These are phyloP conservation scores for Cephalopachus bancanus DNA, from an alignment of 2,797 vertebrate species.

Conservation along the genomic window DNA sequence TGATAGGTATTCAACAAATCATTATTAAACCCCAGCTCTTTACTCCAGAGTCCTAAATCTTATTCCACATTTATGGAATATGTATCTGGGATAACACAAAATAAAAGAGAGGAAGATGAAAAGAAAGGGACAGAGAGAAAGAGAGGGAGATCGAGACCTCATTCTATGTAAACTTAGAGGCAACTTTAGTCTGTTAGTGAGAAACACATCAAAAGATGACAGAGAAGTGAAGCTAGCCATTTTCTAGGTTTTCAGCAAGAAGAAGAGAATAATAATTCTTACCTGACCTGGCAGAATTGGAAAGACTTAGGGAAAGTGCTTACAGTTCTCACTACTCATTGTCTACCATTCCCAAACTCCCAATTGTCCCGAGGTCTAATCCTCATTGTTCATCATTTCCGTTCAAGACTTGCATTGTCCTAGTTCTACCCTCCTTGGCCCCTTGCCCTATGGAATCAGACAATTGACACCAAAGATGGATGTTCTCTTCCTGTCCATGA, in stretches of 20 bases:
- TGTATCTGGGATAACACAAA: not conserved
- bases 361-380: not conserved
- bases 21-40: not conserved
- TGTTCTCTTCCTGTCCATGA: not conserved
- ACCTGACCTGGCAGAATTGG: not conserved
- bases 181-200: not conserved
- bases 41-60: not conserved
- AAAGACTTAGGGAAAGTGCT: not conserved
- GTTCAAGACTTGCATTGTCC: not conserved
- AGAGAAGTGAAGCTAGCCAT: not conserved
- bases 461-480: not conserved
- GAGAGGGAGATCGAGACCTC: not conserved
- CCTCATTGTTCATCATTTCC: not conserved
- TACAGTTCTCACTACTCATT: rapidly evolving
- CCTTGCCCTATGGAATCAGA: not conserved
- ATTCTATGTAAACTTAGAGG: not conserved
- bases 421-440: not conserved
- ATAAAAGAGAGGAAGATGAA: not conserved
- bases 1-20: not conserved
- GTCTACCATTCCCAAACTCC: not conserved
- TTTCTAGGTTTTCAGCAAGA: not conserved
- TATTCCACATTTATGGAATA: not conserved
- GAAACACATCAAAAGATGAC: not conserved
- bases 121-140: not conserved
- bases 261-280: not conserved